Conservation (phyloP, 2,113 vertebrate species). For the Heterocephalus glaber region DNA sequence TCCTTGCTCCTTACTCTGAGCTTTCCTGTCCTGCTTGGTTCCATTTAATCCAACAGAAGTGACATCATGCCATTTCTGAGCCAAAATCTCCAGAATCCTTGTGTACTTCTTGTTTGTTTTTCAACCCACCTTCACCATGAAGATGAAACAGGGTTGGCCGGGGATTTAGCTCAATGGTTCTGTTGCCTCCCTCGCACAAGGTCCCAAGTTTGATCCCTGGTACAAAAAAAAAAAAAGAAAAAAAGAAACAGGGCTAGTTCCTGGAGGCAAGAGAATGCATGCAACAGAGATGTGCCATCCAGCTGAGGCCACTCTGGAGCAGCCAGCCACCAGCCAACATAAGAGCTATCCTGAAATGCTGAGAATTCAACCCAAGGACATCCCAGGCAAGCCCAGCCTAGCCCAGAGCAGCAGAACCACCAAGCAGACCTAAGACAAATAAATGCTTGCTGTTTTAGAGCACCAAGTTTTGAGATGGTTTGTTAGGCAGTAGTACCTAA, state of each 20-base stretch:
- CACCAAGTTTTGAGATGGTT: neutral
- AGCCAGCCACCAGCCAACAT: neutral
- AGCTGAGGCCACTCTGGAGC: neutral
- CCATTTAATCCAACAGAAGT: neutral
- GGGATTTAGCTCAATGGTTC: too few relatives aligned
- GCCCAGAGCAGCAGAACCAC: neutral
- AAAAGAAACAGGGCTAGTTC: neutral
- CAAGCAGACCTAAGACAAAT: neutral
- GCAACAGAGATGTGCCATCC: neutral
- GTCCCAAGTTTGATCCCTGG: too few relatives aligned
- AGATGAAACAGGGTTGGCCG: neutral
- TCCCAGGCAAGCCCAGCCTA: neutral
- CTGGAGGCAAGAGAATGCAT: neutral
- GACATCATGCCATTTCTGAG: neutral
- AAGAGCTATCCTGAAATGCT: neutral
- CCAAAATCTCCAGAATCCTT: neutral
- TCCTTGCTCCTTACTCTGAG: neutral
- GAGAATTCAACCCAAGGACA: neutral
- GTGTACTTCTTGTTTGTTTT: neutral
- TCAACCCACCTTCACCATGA: neutral
- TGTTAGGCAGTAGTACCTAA: neutral
- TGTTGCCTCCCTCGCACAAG: too few relatives aligned
- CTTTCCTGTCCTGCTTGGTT: neutral
- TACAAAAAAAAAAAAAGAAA: too few relatives aligned
- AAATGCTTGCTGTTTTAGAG: neutral